phyloP scores from a whole-genome alignment of 2,113 vertebrate species.

The Tyrannus savana region DNA sequence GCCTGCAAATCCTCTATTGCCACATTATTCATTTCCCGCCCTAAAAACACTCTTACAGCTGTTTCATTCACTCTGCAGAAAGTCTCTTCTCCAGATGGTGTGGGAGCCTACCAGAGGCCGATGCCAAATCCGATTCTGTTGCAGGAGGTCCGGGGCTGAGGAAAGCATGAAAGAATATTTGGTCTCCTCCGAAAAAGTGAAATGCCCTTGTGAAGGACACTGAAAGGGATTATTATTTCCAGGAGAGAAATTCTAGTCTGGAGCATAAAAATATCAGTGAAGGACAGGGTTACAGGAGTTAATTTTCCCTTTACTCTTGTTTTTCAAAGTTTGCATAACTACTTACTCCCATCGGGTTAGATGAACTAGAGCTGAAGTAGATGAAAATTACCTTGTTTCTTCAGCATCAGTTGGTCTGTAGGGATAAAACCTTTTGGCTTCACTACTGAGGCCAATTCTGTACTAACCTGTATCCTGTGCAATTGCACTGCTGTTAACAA shows the following conservation, averaged over 20 bases:
- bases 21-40: conserved; percentile 25
- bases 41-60: conserved; percentile 44
- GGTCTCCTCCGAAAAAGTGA: background rate
- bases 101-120: background rate
- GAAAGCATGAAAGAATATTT: background rate
- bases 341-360: background rate
- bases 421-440: background rate
- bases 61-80: conserved; percentile 41
- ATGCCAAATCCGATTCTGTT: background rate
- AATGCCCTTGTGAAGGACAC: background rate
- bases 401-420: background rate
- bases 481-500: background rate
- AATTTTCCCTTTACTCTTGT: conserved; percentile 19
- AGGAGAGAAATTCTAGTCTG: background rate
- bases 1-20: background rate
- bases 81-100: conserved; percentile 49
- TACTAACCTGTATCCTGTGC: background rate
- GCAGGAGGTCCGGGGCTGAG: background rate
- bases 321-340: conserved; percentile 2
- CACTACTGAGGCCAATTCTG: background rate
- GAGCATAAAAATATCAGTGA: background rate
- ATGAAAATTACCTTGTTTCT: background rate
- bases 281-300: background rate
- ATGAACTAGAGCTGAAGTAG: background rate
- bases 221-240: background rate